Percentiles rank a stretch among this genome's conserved stretches.
Conservation (phyloP, 2,797 vertebrate genomes). For the Syngnathus acus region DNA sequence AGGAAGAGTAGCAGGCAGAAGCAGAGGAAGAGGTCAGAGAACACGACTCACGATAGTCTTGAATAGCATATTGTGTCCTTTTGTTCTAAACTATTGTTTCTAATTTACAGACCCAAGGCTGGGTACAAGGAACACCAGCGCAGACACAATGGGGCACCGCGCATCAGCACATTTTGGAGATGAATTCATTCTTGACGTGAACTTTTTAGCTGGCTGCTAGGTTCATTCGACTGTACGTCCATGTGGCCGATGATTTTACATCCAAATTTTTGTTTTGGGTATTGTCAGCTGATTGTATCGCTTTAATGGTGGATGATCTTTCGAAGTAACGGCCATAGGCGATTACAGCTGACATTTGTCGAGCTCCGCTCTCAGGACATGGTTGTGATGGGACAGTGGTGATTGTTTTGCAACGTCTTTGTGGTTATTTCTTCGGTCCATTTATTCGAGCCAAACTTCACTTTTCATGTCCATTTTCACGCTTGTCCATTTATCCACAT, state of each 20-base stretch:
- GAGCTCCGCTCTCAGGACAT: background rate
- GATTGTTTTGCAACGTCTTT: constrained; percentile 40
- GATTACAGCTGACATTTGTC: background rate
- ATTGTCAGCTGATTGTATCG: background rate
- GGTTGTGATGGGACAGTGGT: constrained; percentile 2
- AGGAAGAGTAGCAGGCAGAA: constrained; percentile 3
- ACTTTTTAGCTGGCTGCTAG: background rate
- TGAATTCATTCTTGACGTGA: background rate
- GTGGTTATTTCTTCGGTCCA: constrained; percentile 28
- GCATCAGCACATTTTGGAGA: background rate
- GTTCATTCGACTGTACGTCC: background rate
- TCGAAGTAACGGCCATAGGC: background rate
- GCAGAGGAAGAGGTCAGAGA: constrained; percentile 8
- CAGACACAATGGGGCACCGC: background rate
- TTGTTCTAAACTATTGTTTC: constrained; percentile 5
- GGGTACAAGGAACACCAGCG: constrained; percentile 1
- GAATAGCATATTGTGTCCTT: constrained; percentile 8
- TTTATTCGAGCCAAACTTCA: constrained; percentile 46
- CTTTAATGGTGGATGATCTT: background rate
- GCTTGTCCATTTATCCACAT: constrained; percentile 51
- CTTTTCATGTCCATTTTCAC: constrained; percentile 60
- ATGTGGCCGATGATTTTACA: background rate
- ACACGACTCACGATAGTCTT: constrained; percentile 3
- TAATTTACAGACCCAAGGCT: constrained; percentile 1
- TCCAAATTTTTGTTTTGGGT: background rate